Evolutionary conservation across 2,797 vertebrate species (phyloP).

Genomic region (Bufotes viridis): DNA sequence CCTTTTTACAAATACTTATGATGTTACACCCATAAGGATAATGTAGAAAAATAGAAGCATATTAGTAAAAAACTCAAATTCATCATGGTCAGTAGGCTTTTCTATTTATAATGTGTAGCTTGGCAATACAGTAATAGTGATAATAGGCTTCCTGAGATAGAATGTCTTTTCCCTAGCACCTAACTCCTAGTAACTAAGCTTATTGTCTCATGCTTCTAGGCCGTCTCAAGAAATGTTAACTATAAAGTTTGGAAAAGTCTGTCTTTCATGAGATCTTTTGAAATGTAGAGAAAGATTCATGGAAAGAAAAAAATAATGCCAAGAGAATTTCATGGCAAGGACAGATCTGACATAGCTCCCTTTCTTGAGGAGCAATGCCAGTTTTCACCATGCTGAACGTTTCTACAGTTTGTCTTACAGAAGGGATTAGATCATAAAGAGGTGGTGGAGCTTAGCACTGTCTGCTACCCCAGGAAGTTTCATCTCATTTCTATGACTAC

Average conservation of each 20-base stretch:
- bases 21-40: not conserved
- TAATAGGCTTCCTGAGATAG: conserved; percentile 32
- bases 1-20: not conserved
- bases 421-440: conserved; percentile 69
- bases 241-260: conserved; percentile 70
- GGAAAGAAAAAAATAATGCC: conserved; percentile 73
- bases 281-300: conserved; percentile 68
- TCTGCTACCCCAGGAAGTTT: conserved; percentile 63
- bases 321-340: conserved; percentile 76
- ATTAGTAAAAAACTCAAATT: not conserved
- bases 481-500: conserved; percentile 60
- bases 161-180: conserved; percentile 50
- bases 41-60: not conserved
- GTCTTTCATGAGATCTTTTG: conserved; percentile 74
- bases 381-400: conserved; percentile 65
- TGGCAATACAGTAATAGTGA: conserved; percentile 56
- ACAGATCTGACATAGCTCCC: conserved; percentile 73
- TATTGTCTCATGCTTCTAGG: conserved; percentile 73
- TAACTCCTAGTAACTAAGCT: conserved; percentile 62
- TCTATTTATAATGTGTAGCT: conserved; percentile 2
- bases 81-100: conserved; percentile 13
- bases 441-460: conserved; percentile 63
- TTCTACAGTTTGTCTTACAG: conserved; percentile 68
- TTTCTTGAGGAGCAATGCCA: conserved; percentile 57
- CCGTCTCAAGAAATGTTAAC: conserved; percentile 70